Evolutionary conservation across 2,113 vertebrate genomes (phyloP).

Genomic region (Hippocampus comes): DNA sequence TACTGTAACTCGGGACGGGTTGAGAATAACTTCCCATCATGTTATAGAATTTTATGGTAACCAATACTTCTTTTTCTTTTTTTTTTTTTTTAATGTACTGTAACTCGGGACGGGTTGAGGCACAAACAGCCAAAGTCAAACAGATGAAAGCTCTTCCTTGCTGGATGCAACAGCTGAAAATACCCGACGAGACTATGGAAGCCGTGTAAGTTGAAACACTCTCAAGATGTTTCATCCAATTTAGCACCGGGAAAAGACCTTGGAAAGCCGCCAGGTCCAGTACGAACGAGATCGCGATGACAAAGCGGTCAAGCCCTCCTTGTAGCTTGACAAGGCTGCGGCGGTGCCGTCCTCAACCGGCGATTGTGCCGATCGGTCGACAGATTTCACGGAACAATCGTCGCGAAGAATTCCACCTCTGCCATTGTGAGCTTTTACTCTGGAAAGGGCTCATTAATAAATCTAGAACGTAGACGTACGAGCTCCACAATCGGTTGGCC

Average conservation of each 20-base stretch:
- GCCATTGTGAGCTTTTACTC: conserved; percentile 82
- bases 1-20: too few species aligned
- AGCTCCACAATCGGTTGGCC: conserved; percentile 72
- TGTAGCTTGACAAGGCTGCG: conserved; percentile 82
- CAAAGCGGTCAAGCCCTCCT: conserved; percentile 83
- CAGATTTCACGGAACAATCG: conserved; percentile 50
- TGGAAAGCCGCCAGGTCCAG: conserved; percentile 85
- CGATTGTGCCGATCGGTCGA: conserved; percentile 94
- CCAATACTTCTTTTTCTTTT: too few species aligned
- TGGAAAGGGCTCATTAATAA: conserved; percentile 92
- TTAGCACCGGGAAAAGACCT: conserved; percentile 87
- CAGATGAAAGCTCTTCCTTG: background rate
- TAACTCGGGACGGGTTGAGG: too few species aligned
- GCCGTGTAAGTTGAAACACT: conserved; percentile 18
- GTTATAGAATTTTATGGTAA: background rate
- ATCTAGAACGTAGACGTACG: conserved; percentile 77
- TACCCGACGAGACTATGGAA: conserved; percentile 20
- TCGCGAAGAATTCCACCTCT: conserved; percentile 78
- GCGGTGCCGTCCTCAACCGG: conserved; percentile 80
- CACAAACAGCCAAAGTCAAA: background rate
- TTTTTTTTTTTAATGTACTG: too few species aligned
- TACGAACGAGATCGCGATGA: conserved; percentile 62
- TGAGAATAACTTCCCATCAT: background rate
- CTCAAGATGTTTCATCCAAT: conserved; percentile 75
- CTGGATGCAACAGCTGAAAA: background rate